Percentiles rank a stretch among this genome's conserved stretches.
Conservation (phyloP, 2,888 invertebrate species). For the Athalia circularis region DNA sequence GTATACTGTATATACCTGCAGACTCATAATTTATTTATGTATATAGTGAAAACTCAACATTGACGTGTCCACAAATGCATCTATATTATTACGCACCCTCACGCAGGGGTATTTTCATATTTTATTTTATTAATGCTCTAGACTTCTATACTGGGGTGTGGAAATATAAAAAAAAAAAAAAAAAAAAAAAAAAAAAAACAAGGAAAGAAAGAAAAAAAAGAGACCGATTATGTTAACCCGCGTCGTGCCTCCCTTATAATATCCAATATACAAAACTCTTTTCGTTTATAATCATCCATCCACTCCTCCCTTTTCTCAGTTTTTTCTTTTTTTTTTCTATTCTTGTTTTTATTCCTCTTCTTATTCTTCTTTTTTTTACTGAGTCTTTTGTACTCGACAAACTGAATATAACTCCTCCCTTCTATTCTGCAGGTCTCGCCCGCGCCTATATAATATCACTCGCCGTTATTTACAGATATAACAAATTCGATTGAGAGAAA, state of each 20-base stretch:
- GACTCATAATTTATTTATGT: background rate
- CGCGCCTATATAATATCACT: conserved; percentile 4
- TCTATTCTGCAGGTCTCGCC: conserved; percentile 2
- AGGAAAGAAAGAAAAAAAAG: too few species aligned
- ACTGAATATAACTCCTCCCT: background rate
- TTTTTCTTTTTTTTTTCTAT: background rate
- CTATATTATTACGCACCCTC: background rate
- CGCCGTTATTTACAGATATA: conserved; percentile 6
- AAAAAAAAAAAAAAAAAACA: too few species aligned
- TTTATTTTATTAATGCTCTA: conserved; percentile 16
- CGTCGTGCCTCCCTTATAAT: background rate
- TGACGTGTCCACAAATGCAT: too few species aligned
- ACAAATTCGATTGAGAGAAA: background rate
- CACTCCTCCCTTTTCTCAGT: background rate
- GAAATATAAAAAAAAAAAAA: too few species aligned
- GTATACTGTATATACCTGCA: conserved; percentile 4
- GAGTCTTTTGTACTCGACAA: background rate
- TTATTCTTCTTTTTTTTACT: background rate
- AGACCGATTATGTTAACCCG: background rate
- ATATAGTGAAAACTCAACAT: background rate
- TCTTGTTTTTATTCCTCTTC: background rate
- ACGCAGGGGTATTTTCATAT: background rate
- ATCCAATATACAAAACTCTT: background rate
- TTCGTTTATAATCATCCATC: conserved; percentile 27
- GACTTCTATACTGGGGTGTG: background rate